Base-by-base conservation (phyloP, 1,140 invertebrate species). In the Anastrepha ludens region DNA sequence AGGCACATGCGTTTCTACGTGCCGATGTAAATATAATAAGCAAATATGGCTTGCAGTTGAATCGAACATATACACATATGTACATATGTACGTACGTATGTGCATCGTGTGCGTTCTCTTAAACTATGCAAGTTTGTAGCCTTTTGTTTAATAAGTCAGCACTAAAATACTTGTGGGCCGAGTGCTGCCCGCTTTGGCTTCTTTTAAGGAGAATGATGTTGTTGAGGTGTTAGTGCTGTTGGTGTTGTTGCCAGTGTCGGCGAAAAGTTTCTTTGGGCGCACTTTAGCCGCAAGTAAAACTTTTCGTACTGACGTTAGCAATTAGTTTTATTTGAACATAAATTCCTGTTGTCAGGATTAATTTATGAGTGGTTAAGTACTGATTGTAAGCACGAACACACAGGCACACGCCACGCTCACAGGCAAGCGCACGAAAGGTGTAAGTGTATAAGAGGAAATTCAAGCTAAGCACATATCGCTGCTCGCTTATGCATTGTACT, bases 251-350 rank as follows among this genome's bases (percentile, higher is more conserved):
- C 44, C 44, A 13, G 2, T n/a, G 74, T 55, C 17, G n/a, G 74
- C 74, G 60, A 60, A 86, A 86, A 86, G 85, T 86, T 86, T 86
- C 55, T 60, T 60, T 62, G 85, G 5, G 59, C 85, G 55, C 58
- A 81, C 74, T 81, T 86, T 60, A 86, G 85, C 85, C 85, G 41
- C 85, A 86, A 86, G 85, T 86, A 86, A 86, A 86, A 86, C 86
- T 87, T 87, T 70, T 70, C 86, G 64, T 87, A 87, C 86, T 87
- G 64, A 87, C 86, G 86, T 67, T 87, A 62, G 86, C 86, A 87
- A 87, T 87, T 87, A 87, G 86, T 87, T 87, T 87, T 47, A 65
- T 87, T 65, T 70, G 86, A 87, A 87, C 86, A 87, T 87, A 87
- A 87, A 87, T 87, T 87, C 13, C 44, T 67, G 86, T 87, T 64